These are phyloP conservation scores for Thamnaconus septentrionalis DNA, from an alignment of 2,113 vertebrate species.

Conservation along the genomic window DNA sequence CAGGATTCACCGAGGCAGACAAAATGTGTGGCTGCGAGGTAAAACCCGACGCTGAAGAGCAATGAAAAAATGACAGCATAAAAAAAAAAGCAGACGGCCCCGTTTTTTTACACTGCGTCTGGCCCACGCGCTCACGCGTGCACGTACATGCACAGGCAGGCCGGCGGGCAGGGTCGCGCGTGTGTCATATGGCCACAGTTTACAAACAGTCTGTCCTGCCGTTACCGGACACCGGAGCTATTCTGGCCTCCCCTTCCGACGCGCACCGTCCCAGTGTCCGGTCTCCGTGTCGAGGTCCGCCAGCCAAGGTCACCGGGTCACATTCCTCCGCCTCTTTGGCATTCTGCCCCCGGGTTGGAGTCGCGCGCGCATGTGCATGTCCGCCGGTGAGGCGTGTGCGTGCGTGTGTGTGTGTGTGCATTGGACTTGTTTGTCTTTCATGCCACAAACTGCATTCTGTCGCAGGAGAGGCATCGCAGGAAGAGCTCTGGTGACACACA, in stretches of 20 bases:
- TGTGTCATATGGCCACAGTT: constrained; percentile 63
- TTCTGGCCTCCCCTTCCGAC: constrained; percentile 69
- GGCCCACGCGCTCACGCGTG: not conserved
- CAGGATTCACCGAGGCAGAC: constrained; percentile 70
- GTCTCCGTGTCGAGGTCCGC: constrained; percentile 73
- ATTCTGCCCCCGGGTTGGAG: constrained; percentile 71
- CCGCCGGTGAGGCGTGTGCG: constrained; percentile 27
- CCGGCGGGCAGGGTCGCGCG: not conserved
- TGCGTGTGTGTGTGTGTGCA: constrained; percentile 26
- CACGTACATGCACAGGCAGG: constrained; percentile 33
- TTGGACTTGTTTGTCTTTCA: constrained; percentile 55
- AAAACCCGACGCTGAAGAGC: constrained; percentile 35
- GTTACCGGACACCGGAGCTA: constrained; percentile 74
- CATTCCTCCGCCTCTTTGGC: constrained; percentile 75
- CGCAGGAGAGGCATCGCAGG: constrained; percentile 27
- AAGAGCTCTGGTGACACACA: constrained; percentile 32
- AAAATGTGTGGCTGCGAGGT: constrained; percentile 72
- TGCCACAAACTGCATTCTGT: constrained; percentile 50
- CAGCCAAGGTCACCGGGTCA: constrained; percentile 75
- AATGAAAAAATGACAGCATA: constrained; percentile 41
- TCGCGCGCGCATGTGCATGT: constrained; percentile 46
- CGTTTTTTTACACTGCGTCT: too few species aligned
- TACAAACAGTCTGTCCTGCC: constrained; percentile 72
- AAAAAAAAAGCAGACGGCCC: not conserved
- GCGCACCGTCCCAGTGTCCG: constrained; percentile 67